Percentiles rank a stretch among this genome's conserved stretches.
Conservation (phyloP, 2,113 vertebrate genomes). For the Ictalurus punctatus region DNA sequence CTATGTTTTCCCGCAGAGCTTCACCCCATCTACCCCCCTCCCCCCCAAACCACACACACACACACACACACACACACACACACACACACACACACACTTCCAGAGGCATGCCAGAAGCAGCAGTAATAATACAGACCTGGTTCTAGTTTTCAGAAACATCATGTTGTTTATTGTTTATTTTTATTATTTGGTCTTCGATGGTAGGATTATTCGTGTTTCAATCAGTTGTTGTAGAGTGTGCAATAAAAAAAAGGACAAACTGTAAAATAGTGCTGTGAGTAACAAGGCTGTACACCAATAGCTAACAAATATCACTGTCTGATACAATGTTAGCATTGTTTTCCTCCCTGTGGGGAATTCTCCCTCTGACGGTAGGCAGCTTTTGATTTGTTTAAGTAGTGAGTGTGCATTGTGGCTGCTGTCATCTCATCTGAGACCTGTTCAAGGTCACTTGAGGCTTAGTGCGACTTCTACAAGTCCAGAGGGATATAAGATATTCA, state of each 20-base stretch:
- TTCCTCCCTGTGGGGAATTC: constrained; percentile 7
- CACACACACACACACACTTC: constrained; percentile 2
- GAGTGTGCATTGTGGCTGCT: neutral
- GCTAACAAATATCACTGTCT: constrained; percentile 25
- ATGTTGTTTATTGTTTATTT: neutral
- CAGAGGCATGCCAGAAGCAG: neutral
- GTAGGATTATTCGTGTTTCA: neutral
- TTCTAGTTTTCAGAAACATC: neutral
- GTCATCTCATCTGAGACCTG: neutral
- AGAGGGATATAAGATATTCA: neutral
- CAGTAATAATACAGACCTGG: neutral
- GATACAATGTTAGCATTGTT: constrained; percentile 49
- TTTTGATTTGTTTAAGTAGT: constrained; percentile 7
- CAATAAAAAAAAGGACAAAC: neutral
- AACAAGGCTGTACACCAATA: constrained; percentile 19
- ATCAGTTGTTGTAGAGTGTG: neutral
- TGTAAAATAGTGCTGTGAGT: neutral
- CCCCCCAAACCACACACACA: neutral
- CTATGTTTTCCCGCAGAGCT: neutral
- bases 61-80: constrained; percentile 9
- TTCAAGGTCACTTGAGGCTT: neutral
- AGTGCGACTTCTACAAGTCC: neutral
- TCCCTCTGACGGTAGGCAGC: neutral
- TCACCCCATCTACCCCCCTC: neutral
- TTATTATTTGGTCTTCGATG: neutral